Percentiles rank a stretch among this genome's conserved stretches.
phyloP scores from a whole-genome alignment of 2,797 vertebrate genomes.

The Malurus leucopterus region DNA sequence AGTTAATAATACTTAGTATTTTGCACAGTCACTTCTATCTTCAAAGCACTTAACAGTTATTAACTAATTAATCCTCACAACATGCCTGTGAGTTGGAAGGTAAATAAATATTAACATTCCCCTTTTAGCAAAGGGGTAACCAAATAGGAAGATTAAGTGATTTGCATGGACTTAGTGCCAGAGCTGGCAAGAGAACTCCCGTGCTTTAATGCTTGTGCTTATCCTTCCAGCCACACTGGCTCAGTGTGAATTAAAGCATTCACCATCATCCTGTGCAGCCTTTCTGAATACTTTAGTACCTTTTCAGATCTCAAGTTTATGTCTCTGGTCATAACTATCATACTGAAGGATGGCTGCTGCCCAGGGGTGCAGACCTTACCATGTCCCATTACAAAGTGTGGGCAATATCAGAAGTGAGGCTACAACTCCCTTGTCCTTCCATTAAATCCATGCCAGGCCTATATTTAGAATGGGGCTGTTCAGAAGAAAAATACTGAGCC shows the following conservation, averaged over 20 bases:
- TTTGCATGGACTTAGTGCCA: slow-evolving; percentile 15
- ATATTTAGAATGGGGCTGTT: neutral
- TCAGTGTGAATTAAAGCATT: neutral
- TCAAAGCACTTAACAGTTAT: slow-evolving; percentile 45
- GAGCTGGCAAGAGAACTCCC: slow-evolving; percentile 3
- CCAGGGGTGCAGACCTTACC: neutral
- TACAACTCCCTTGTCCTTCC: neutral
- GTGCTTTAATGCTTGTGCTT: neutral
- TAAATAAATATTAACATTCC: slow-evolving; percentile 42
- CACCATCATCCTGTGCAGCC: neutral
- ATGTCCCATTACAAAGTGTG: fast-evolving
- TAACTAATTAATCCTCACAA: slow-evolving; percentile 58
- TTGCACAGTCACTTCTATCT: slow-evolving; percentile 25
- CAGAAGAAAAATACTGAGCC: neutral
- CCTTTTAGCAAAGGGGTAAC: slow-evolving; percentile 20
- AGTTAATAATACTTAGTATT: slow-evolving; percentile 41
- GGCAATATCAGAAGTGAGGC: neutral
- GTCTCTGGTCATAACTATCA: fast-evolving
- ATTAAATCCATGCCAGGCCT: neutral
- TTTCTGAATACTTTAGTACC: neutral
- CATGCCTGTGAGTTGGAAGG: slow-evolving; percentile 13
- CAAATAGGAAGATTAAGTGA: slow-evolving; percentile 43
- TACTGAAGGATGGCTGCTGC: neutral
- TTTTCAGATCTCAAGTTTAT: neutral
- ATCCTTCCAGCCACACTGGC: neutral